Percentiles rank a stretch among this genome's conserved stretches.
phyloP scores from a whole-genome alignment of 2,797 vertebrate species.

The Lepidocolaptes lacrymiger region DNA sequence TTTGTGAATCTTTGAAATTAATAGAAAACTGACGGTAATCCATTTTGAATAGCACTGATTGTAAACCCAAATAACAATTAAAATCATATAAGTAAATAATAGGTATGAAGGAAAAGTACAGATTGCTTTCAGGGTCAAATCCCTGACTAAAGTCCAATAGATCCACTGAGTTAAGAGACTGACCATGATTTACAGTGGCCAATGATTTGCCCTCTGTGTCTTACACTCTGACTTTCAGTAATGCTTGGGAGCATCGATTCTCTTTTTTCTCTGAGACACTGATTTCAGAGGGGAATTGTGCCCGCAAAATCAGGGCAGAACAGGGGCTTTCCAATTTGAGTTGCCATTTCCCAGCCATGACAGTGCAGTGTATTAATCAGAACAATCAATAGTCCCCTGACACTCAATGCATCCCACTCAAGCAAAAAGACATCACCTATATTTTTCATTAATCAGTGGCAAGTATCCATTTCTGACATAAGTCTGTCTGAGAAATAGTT shows the following conservation, averaged over 20 bases:
- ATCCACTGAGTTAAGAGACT: slow-evolving; percentile 2
- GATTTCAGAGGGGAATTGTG: slow-evolving; percentile 37
- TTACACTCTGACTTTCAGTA: slow-evolving; percentile 36
- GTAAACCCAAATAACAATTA: background rate
- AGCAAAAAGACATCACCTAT: background rate
- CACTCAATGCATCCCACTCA: background rate
- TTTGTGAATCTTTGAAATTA: background rate
- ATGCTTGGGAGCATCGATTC: slow-evolving; percentile 25
- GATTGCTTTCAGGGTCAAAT: background rate
- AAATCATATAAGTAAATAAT: background rate
- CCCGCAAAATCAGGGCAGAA: background rate
- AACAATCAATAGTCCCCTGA: slow-evolving; percentile 47
- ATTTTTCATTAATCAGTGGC: slow-evolving; percentile 21
- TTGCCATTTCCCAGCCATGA: background rate
- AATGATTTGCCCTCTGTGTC: background rate
- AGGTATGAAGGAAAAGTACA: background rate
- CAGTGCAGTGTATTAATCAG: slow-evolving; percentile 64
- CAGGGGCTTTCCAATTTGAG: background rate
- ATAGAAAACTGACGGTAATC: background rate
- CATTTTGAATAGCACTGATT: background rate
- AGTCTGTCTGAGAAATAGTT: background rate
- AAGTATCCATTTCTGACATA: background rate
- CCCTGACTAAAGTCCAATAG: background rate
- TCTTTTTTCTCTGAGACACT: background rate
- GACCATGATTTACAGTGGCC: slow-evolving; percentile 20